Percentiles rank a stretch among this genome's conserved stretches.
phyloP scores from a whole-genome alignment of 2,113 vertebrate genomes.

The Otocyon megalotis region DNA sequence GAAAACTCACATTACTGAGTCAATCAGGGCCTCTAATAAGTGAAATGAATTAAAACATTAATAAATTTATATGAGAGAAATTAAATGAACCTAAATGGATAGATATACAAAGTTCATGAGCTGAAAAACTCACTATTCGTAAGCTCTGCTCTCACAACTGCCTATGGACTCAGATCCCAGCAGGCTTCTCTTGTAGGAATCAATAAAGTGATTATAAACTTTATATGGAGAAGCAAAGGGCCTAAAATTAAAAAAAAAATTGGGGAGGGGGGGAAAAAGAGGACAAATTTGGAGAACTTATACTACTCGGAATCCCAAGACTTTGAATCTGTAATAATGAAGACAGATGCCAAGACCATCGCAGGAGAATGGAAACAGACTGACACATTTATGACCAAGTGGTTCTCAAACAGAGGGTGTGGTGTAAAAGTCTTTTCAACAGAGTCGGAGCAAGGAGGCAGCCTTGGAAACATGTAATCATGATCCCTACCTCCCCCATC shows the following conservation, averaged over 20 bases:
- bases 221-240: background rate
- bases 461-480: background rate
- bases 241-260: background rate
- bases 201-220: background rate
- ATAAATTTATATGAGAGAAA: background rate
- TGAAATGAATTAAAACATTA: background rate
- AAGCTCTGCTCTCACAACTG: background rate
- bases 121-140: background rate
- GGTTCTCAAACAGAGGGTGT: background rate
- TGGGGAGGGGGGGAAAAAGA: fast-evolving
- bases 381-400: background rate
- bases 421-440: background rate
- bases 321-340: background rate
- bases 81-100: background rate
- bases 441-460: background rate
- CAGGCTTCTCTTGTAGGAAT: background rate
- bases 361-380: background rate
- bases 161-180: background rate
- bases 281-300: background rate
- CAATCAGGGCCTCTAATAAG: background rate
- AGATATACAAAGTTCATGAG: background rate
- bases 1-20: background rate
- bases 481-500: background rate
- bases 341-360: background rate
- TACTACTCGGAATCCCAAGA: background rate